A percentile compares a stretch with the other conserved stretches of the same genome.
These are phyloP conservation scores for Argya squamiceps DNA, from an alignment of 2,797 vertebrate species.

Conservation along the genomic window DNA sequence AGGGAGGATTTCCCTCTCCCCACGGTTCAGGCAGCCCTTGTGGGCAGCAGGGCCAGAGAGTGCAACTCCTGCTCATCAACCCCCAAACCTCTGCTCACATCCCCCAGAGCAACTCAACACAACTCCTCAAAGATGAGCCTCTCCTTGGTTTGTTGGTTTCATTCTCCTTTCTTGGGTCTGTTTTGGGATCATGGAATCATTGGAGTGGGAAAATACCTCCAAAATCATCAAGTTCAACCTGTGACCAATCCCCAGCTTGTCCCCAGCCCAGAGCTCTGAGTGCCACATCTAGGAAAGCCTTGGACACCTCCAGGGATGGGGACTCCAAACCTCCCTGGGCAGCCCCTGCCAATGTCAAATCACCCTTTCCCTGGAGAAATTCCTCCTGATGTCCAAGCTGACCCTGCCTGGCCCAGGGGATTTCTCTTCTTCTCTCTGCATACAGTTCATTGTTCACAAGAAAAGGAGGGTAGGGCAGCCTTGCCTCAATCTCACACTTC, in stretches of 20 bases:
- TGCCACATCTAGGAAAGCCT: not conserved
- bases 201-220: not conserved
- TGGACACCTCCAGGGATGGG: not conserved
- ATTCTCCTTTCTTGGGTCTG: not conserved
- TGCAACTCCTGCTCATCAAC: not conserved
- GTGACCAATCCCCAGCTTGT: not conserved
- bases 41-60: not conserved
- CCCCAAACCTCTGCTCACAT: not conserved
- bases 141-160: not conserved
- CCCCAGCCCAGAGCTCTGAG: not conserved
- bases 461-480: not conserved
- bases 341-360: accelerated
- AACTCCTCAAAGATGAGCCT: not conserved
- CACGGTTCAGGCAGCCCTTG: not conserved
- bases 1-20: not conserved
- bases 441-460: accelerated
- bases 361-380: not conserved
- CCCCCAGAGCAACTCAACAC: not conserved
- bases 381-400: not conserved
- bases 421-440: not conserved
- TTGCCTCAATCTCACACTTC: not conserved
- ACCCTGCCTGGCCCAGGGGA: not conserved
- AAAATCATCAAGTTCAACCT: accelerated
- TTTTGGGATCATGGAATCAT: not conserved
- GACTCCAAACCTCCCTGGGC: not conserved